A percentile compares a stretch with the other conserved stretches of the same genome.
phyloP scores from a whole-genome alignment of 2,113 vertebrate species.

The Dolichotis patagonum region DNA sequence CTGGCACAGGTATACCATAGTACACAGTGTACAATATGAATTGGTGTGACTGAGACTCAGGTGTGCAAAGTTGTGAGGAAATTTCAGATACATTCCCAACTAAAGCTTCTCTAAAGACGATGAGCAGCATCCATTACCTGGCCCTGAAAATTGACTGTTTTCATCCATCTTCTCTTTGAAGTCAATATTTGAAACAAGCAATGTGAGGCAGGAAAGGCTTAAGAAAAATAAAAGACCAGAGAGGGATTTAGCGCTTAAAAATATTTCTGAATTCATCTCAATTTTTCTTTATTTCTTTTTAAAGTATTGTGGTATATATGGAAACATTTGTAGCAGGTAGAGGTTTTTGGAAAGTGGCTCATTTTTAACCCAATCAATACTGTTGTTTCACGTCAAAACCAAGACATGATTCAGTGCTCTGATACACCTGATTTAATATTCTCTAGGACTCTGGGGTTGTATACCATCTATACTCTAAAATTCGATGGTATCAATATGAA shows the following conservation, averaged over 20 bases:
- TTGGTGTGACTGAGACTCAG: not conserved
- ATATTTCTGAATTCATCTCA: conserved; percentile 60
- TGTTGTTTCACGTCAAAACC: conserved; percentile 69
- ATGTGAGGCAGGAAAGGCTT: not conserved
- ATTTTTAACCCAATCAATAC: conserved; percentile 71
- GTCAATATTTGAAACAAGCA: conserved; percentile 64
- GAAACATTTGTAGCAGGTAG: conserved; percentile 58
- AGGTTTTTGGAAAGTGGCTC: conserved; percentile 65
- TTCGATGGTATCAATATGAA: conserved; percentile 56
- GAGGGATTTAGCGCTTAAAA: conserved; percentile 60
- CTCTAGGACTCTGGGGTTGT: conserved; percentile 30
- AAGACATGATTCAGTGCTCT: conserved; percentile 43
- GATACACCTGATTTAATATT: conserved; percentile 73
- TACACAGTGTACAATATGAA: not conserved
- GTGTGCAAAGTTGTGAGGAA: not conserved
- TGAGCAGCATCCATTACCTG: not conserved
- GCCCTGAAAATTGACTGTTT: conserved; percentile 48
- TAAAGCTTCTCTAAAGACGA: not conserved
- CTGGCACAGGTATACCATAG: not conserved
- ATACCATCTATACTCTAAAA: conserved; percentile 68
- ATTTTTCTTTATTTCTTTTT: conserved; percentile 70
- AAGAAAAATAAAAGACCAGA: conserved; percentile 49
- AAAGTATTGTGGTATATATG: conserved; percentile 65
- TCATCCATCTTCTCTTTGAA: conserved; percentile 67
- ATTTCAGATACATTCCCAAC: conserved; percentile 48